phyloP scores from a whole-genome alignment of 2,113 vertebrate species.

The Campylomormyrus tamandua region DNA sequence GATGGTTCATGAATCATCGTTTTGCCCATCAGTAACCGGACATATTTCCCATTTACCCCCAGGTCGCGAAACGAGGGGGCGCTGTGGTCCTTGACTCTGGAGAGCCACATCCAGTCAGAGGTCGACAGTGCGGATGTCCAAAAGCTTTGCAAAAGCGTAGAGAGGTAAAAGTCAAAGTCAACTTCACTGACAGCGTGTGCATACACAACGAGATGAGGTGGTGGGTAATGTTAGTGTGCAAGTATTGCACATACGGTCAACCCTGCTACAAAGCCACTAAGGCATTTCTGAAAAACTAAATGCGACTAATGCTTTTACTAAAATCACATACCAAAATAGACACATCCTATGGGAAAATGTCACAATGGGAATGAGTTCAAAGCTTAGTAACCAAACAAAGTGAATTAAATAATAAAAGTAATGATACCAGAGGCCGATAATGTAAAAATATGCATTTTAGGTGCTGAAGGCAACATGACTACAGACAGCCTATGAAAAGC shows the following conservation, averaged over 20 bases:
- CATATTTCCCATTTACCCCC: slow-evolving; percentile 6
- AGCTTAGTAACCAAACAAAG: not conserved
- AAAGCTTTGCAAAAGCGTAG: slow-evolving; percentile 62
- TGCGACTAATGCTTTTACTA: not conserved
- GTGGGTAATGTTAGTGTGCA: not conserved
- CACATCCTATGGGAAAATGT: not conserved
- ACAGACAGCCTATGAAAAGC: not conserved
- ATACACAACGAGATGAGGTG: not conserved
- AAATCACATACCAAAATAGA: not conserved
- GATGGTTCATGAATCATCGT: no score
- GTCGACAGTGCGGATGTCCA: slow-evolving; percentile 51
- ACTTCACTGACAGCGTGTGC: not conserved
- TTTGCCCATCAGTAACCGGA: not conserved
- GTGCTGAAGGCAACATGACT: not conserved
- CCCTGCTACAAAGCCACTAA: not conserved
- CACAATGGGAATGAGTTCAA: not conserved
- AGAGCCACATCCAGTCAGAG: slow-evolving; percentile 60
- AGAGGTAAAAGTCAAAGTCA: slow-evolving; percentile 61
- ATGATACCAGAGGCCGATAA: not conserved
- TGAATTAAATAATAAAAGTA: not conserved
- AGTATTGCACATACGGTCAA: not conserved
- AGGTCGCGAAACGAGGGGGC: slow-evolving; percentile 76
- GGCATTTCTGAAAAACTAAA: not conserved
- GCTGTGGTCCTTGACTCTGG: slow-evolving; percentile 82
- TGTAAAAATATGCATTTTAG: not conserved